Evolutionary conservation across 2,888 invertebrate species (phyloP), one percentile per base, ranked within the genome.

Genomic region (Cosmia trapezina): DNA sequence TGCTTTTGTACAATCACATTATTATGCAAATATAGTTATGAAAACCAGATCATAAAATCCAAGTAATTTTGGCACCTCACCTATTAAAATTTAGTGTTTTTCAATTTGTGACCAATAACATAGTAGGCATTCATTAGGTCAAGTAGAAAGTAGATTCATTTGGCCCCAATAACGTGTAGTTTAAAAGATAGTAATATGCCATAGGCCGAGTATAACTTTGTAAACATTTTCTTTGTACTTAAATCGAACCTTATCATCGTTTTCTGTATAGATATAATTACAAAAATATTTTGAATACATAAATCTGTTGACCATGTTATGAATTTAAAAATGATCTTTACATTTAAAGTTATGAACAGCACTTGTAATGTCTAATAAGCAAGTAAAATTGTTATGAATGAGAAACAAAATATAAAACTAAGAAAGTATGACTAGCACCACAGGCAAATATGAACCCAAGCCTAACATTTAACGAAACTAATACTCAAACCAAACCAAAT

Each of bases 401-500:
- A 62, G 19, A 64, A 62, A 71, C 22, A 80, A 65, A 51, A 49
- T 63, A 80, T 70, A 76, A 76, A 78, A 78, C 70, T 84, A 88
- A 71, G 49, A 76, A 73, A 73, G 77, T 83, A 88, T 91, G 91
- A 91, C 91, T 91, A 91, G 91, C 91, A 91, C 90, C 89, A 86
- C 78, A 85, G 88, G 89, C 86, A 90, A 88, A 84, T 60, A 83
- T 81, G 69, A 77, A 80, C 70, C 49, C 67, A 77, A 69, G 49
- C 51, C 45, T 83, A 75, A 71, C 47, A 70, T 66, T 33, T 37
- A 65, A 49, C 66, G 57, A 68, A 67, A 56, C 28, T 74, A 78
- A 68, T 71, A 76, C 54, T 83, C 81, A 80, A 81, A 75, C 79
- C 67, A 83, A 85, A 83, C 83, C 77, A 89, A 90, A 85, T 88